Evolutionary conservation across 92 coral and sea anemone species (phyloP).

Genomic region (Palythoa caribaeorum): DNA sequence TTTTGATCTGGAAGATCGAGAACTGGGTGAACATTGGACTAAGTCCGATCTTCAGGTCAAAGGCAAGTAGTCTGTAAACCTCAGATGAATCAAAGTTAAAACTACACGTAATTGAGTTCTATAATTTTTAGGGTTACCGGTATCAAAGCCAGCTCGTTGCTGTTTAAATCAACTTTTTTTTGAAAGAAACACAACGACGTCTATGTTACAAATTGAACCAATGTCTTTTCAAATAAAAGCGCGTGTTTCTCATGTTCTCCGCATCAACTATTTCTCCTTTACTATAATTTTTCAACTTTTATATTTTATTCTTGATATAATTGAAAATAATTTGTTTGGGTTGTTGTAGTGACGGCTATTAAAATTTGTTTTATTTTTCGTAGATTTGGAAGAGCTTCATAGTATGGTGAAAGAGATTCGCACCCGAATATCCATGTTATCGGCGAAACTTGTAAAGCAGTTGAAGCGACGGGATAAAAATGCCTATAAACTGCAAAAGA

Average conservation of each 20-base stretch:
- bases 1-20: slow-evolving; percentile 96
- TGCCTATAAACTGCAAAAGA: slow-evolving; percentile 94
- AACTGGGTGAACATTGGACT: slow-evolving; percentile 90
- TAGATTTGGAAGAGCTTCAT: slow-evolving; percentile 85
- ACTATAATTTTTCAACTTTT: not conserved
- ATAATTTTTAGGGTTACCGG: not conserved
- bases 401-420: slow-evolving; percentile 86
- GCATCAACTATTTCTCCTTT: not conserved
- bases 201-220: not conserved
- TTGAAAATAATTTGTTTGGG: slow-evolving; percentile 18
- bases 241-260: not conserved
- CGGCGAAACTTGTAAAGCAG: slow-evolving; percentile 93
- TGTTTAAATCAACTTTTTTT: not conserved
- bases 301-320: not conserved
- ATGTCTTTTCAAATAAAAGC: not conserved
- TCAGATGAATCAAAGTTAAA: not conserved
- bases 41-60: slow-evolving; percentile 81
- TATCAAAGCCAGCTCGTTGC: not conserved
- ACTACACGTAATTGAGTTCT: not conserved
- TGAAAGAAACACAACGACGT: not conserved
- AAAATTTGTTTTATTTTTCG: slow-evolving; percentile 26
- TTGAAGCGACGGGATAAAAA: slow-evolving; percentile 95
- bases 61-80: slow-evolving; percentile 62
- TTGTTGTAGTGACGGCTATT: slow-evolving; percentile 16
- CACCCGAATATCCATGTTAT: slow-evolving; percentile 91